These are phyloP conservation scores for Aurelia coerulea DNA, from an alignment of 30 jellyfish, hydroid and myxozoan species.

Conservation along the genomic window DNA sequence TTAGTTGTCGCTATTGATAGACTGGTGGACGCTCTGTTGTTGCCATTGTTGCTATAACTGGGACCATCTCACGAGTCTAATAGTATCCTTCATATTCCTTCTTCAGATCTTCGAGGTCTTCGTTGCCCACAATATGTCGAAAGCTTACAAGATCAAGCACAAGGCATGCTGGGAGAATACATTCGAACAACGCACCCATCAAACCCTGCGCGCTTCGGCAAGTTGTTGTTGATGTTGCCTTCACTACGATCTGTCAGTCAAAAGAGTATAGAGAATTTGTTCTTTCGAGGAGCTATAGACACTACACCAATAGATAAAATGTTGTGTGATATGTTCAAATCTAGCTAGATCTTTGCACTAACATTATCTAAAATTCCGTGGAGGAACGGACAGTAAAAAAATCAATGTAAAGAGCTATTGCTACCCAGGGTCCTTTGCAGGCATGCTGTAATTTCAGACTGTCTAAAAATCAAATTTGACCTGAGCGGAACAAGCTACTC, in stretches of 20 bases:
- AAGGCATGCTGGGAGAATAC: constrained; percentile 99
- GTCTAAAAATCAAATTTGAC: too few relatives aligned
- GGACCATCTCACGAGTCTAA: too few relatives aligned
- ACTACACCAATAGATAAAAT: constrained; percentile 90
- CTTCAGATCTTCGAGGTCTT: constrained; percentile 89
- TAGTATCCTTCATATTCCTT: neutral
- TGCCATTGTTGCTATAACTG: too few relatives aligned
- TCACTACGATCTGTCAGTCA: constrained; percentile 97
- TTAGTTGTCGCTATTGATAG: too few relatives aligned
- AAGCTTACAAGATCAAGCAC: constrained; percentile 97
- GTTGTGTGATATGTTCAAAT: constrained; percentile 95
- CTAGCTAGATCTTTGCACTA: constrained; percentile 35
- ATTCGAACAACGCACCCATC: constrained; percentile 89
- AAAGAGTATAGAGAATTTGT: constrained; percentile 83
- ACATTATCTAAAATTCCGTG: too few relatives aligned
- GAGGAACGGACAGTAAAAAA: too few relatives aligned
- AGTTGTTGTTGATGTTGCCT: constrained; percentile 90
- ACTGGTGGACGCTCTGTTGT: too few relatives aligned
- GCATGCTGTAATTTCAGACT: too few relatives aligned
- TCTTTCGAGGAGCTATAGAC: constrained; percentile 95
- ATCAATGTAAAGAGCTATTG: too few relatives aligned
- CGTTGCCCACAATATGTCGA: constrained; percentile 98
- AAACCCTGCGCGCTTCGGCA: constrained; percentile 96
- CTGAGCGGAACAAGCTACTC: too few relatives aligned
- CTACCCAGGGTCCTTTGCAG: too few relatives aligned